Base-by-base conservation (phyloP, 1,140 invertebrate genomes). In the Hyles vespertilio region DNA sequence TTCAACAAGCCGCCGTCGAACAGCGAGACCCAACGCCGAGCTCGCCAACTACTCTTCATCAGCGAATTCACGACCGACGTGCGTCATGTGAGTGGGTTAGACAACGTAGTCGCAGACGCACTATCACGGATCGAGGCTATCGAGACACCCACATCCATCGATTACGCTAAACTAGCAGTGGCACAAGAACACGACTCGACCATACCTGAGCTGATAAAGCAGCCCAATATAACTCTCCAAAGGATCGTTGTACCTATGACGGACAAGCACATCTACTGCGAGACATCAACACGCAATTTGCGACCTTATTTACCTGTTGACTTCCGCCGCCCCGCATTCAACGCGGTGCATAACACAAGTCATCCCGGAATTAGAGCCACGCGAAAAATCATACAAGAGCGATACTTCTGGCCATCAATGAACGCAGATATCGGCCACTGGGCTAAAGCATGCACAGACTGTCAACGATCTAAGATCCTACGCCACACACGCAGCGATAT, bases 21-120 rank as follows among this genome's bases (percentile, higher is more conserved):
- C 11, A 52, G 52, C 5, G 52, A 60, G n/a, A 60, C 45, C 22
- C 51, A 11, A 12, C 45, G 46, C 22, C 9, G 53, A 36, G 44
- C 52, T 3, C 33, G 51, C 54, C 45, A 60, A 47, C 12, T 58
- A n/a, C n/a, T 10, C 1, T 59, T 46, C n/a, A 59, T 52, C 10
- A 33, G 56, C 6, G 43, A 59, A 52, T 59, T 59, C 22, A 58
- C 48, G 32, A 46, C 54, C 5, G 33, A 51, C 12, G 43, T 46
- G 3, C 53, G 53, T 32, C 44, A 55, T n/a, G 10, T 46, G 6
- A 55, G 12, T n/a, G 53, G 53, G 7, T 4, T 10, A 9, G 44
- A 46, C 8, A 55, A 55, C 44, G 7, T 45, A 4, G 53, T 55
- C 12, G 53, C 53, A 9, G 40, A 46, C 22, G 10, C 43, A 7